Evolutionary conservation across 2,113 vertebrate species (phyloP).

Genomic region (Choloepus hoffmanni): DNA sequence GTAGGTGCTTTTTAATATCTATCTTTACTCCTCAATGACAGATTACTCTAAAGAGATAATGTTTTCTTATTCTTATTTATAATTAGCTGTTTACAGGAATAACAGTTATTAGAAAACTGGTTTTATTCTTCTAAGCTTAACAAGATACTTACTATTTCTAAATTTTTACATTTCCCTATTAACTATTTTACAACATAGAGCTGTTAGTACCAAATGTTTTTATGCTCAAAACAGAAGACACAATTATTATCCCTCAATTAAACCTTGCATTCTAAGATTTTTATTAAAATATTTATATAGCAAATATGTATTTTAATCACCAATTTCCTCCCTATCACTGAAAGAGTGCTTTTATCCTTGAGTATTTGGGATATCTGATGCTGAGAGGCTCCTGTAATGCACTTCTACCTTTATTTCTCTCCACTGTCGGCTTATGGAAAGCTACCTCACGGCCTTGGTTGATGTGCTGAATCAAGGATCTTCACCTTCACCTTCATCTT

Average conservation of each 20-base stretch:
- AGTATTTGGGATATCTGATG: slow-evolving; percentile 89
- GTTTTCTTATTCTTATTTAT: not conserved
- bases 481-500: slow-evolving; percentile 92
- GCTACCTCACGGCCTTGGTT: slow-evolving; percentile 90
- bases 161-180: not conserved
- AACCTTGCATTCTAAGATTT: not conserved
- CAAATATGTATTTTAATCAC: slow-evolving; percentile 84
- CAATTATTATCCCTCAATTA: not conserved
- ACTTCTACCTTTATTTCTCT: slow-evolving; percentile 87
- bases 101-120: not conserved
- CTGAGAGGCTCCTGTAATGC: slow-evolving; percentile 85
- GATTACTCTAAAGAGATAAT: not conserved
- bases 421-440: slow-evolving; percentile 89
- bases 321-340: slow-evolving; percentile 93
- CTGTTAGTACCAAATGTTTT: not conserved
- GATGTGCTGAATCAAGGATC: slow-evolving; percentile 92
- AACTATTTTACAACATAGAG: not conserved
- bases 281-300: slow-evolving; percentile 9
- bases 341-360: slow-evolving; percentile 93
- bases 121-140: slow-evolving; percentile 42
- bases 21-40: not conserved
- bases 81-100: not conserved
- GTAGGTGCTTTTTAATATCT: not conserved
- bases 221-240: not conserved
- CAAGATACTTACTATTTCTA: not conserved